Evolutionary conservation across 2,113 vertebrate genomes (phyloP).

Genomic region (Litocranius walleri): DNA sequence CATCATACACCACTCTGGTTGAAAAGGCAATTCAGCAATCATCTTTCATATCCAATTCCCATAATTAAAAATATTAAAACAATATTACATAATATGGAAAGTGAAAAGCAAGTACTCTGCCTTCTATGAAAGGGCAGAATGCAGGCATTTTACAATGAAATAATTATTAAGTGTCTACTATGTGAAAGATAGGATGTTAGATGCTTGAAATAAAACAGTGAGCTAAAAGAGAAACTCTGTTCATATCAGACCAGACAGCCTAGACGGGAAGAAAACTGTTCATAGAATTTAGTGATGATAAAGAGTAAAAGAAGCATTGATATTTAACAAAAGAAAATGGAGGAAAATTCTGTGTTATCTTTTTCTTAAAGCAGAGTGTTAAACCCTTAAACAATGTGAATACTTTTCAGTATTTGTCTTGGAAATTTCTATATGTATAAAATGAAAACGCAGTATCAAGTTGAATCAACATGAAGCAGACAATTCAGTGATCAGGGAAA

Average conservation of each 20-base stretch:
- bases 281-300: not conserved
- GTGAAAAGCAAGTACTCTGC: not conserved
- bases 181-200: not conserved
- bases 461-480: not conserved
- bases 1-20: not conserved
- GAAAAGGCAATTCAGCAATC: not conserved
- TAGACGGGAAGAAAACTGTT: not conserved
- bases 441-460: not conserved
- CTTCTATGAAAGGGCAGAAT: not conserved
- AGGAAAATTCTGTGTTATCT: not conserved
- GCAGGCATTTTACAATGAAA: not conserved
- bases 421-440: not conserved
- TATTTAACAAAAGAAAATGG: not conserved
- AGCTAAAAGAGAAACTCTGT: not conserved
- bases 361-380: not conserved
- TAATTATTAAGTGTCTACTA: not conserved
- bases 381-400: not conserved
- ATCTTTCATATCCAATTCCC: not conserved
- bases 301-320: not conserved
- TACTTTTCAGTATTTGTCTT: not conserved
- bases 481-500: not conserved
- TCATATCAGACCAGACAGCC: not conserved
- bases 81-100: not conserved
- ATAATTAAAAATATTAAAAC: not conserved
- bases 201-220: not conserved